phyloP scores from a whole-genome alignment of 2,113 vertebrate species.

The Dromaius novaehollandiae region DNA sequence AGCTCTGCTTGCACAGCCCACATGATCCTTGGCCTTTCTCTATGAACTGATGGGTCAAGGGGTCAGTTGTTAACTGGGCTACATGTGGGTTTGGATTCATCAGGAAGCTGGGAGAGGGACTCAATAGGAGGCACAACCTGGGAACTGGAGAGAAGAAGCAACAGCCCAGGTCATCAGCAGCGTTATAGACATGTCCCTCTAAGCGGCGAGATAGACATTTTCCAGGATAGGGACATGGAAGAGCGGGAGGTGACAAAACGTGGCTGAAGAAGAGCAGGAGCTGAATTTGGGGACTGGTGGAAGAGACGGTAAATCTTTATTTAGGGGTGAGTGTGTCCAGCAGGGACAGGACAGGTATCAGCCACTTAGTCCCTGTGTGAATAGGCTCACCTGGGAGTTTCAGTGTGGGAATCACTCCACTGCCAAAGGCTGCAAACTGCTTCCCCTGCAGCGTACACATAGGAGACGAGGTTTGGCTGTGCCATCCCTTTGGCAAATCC shows the following conservation, averaged over 20 bases:
- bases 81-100: not conserved
- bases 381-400: not conserved
- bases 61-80: not conserved
- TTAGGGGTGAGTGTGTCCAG: not conserved
- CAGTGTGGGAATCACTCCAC: not conserved
- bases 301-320: not conserved
- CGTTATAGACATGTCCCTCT: fast-evolving
- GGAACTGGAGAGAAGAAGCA: not conserved
- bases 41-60: not conserved
- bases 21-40: not conserved
- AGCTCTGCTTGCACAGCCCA: not conserved
- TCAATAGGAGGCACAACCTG: not conserved
- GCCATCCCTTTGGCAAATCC: not conserved
- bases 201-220: not conserved
- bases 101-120: not conserved
- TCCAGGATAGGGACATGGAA: not conserved
- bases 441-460: not conserved
- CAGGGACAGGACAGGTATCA: not conserved
- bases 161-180: not conserved
- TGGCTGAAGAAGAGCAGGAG: not conserved
- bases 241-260: not conserved
- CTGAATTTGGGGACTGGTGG: not conserved
- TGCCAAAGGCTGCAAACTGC: not conserved
- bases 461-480: fast-evolving
- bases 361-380: not conserved